phyloP scores from a whole-genome alignment of 2,888 invertebrate genomes.

The Copidosoma aretas region DNA sequence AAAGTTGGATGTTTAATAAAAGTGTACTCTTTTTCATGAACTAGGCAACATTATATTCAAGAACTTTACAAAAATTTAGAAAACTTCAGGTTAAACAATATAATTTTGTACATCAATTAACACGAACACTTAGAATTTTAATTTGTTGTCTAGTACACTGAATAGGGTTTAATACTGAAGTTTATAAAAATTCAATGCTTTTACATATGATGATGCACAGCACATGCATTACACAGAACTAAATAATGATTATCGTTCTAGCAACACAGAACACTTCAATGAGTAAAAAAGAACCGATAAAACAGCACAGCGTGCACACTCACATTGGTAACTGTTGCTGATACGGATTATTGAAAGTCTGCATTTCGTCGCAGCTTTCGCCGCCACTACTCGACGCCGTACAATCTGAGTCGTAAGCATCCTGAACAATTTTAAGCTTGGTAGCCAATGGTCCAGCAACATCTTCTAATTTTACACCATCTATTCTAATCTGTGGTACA shows the following conservation, averaged over 20 bases:
- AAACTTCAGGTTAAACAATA: too few species aligned
- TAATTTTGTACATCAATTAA: too few species aligned
- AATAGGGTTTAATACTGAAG: neutral
- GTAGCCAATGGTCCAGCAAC: conserved; percentile 77
- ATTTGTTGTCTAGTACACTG: too few species aligned
- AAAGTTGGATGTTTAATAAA: too few species aligned
- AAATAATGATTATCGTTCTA: neutral
- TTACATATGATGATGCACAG: neutral
- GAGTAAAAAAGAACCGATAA: neutral
- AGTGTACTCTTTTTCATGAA: too few species aligned
- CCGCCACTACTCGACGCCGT: conserved; percentile 94
- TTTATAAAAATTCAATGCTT: neutral
- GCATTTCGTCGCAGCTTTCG: conserved; percentile 91
- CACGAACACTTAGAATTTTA: too few species aligned
- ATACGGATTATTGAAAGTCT: conserved; percentile 77
- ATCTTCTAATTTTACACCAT: conserved; percentile 69
- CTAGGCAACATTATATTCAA: too few species aligned
- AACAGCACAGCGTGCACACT: conserved; percentile 62
- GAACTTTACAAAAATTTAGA: too few species aligned
- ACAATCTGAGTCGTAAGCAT: conserved; percentile 87
- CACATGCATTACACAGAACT: neutral
- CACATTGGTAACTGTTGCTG: conserved; percentile 81
- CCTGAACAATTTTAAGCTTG: conserved; percentile 77
- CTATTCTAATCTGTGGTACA: conserved; percentile 55
- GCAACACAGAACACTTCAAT: neutral